phyloP scores from a whole-genome alignment of 2,888 invertebrate genomes.

The Cataglyphis rosenhaueri region DNA sequence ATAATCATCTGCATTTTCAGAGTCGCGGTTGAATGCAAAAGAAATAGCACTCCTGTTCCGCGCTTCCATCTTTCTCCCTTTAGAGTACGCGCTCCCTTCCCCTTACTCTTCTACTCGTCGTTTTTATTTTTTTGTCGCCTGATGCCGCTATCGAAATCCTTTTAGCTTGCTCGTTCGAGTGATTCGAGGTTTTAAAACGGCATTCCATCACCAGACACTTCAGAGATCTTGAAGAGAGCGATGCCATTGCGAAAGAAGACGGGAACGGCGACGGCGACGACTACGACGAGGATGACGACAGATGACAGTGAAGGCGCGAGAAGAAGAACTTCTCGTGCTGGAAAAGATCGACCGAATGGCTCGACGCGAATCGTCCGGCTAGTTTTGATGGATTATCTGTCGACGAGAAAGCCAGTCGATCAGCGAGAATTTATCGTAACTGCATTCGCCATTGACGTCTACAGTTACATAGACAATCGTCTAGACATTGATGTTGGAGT shows the following conservation, averaged over 20 bases:
- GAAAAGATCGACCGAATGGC: conserved; percentile 48
- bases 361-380: conserved; percentile 63
- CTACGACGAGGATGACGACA: conserved; percentile 53
- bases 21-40: conserved; percentile 42
- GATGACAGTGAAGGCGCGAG: conserved; percentile 31
- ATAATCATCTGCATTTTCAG: conserved; percentile 71
- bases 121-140: conserved; percentile 62
- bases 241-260: conserved; percentile 54
- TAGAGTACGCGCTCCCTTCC: background rate
- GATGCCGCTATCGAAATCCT: conserved; percentile 74
- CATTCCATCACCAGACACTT: conserved; percentile 74
- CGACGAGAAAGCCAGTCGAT: conserved; percentile 60
- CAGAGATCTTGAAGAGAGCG: conserved; percentile 50
- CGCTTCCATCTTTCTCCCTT: conserved; percentile 18
- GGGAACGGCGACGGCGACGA: conserved; percentile 55
- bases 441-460: conserved; percentile 31
- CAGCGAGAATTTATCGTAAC: conserved; percentile 66
- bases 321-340: conserved; percentile 53
- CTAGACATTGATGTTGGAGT: conserved; percentile 27
- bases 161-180: conserved; percentile 73
- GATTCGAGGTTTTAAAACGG: conserved; percentile 73
- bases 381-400: conserved; percentile 72
- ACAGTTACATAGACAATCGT: conserved; percentile 25
- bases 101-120: background rate
- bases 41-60: conserved; percentile 43